phyloP scores from a whole-genome alignment of 2,888 invertebrate genomes.

The Meteorus cinctellus region DNA sequence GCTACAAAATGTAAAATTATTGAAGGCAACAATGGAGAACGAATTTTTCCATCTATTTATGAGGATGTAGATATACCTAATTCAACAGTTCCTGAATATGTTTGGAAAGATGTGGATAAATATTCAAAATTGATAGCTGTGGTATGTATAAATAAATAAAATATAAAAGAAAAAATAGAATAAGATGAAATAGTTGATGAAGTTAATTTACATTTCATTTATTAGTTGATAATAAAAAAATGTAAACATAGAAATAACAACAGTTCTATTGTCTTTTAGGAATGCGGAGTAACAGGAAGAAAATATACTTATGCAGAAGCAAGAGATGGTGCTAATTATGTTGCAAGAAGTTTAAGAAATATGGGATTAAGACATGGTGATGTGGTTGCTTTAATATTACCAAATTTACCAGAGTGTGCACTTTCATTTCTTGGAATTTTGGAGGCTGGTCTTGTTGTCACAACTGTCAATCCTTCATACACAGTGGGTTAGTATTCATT shows the following conservation, averaged over 20 bases:
- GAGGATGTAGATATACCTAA: slow-evolving; percentile 53
- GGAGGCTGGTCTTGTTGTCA: slow-evolving; percentile 81
- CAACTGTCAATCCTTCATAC: slow-evolving; percentile 85
- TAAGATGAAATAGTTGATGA: not conserved
- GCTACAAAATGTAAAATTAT: slow-evolving; percentile 52
- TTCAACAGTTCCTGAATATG: slow-evolving; percentile 58
- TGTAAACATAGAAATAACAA: no score
- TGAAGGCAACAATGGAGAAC: slow-evolving; percentile 62
- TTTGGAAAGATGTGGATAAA: slow-evolving; percentile 59
- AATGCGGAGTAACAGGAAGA: slow-evolving; percentile 82
- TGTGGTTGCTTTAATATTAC: slow-evolving; percentile 81
- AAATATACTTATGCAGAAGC: slow-evolving; percentile 83
- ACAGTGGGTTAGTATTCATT: slow-evolving; percentile 73
- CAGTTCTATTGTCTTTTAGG: slow-evolving; percentile 73
- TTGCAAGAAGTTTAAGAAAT: slow-evolving; percentile 79
- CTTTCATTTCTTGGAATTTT: slow-evolving; percentile 80
- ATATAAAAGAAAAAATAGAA: not conserved
- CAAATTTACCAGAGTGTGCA: slow-evolving; percentile 85
- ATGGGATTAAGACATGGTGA: slow-evolving; percentile 81
- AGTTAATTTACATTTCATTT: no score
- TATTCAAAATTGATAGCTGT: slow-evolving; percentile 59
- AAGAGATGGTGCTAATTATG: slow-evolving; percentile 80
- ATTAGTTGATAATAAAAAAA: no score
- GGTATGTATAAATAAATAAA: slow-evolving; percentile 55
- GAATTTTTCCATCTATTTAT: slow-evolving; percentile 58